Base-by-base conservation (phyloP, 2,113 vertebrate species). In the Anseranas semipalmata region DNA sequence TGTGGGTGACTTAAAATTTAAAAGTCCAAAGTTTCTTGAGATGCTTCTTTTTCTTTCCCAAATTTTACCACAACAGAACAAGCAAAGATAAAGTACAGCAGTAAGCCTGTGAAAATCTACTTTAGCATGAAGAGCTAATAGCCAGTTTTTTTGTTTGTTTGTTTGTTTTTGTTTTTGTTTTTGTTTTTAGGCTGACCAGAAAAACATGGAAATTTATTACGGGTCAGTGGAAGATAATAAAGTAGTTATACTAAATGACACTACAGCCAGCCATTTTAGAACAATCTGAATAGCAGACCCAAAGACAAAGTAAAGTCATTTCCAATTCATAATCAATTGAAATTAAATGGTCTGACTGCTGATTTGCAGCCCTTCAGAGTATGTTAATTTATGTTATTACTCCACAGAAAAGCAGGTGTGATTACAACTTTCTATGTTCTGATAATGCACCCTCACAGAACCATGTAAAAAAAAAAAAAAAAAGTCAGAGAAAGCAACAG, bases 291-390 rank as follows among this genome's bases (percentile, higher is more conserved):
- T 41, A 80, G 45, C 55, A 83, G 43, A 79, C 25, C 55, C 53
- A 75, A 87, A 92, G 46, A 16, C 22, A 94, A 95, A 90, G 4
- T 45, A 13, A 16, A 85, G 75, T 76, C 0, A 80, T 66, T 96
- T 95, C 45, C 41, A 70, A 46, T 78, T 93, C 68, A 70, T 81
- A 95, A 95, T 94, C 67, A 96, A 88, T 90, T 89, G 72, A 85
- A 96, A 94, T 87, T 85, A 87, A 96, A 95, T 41, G 15, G 62
- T 48, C n/a, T 65, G 71, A 85, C 72, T 95, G 37, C 39, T 94
- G 85, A 89, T 83, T 91, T 93, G 21, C 9, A 94, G 27, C 12
- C 52, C 15, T 91, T 89, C 16, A 73, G 15, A 67, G 27, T 62
- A 75, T 48, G n/a, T 59, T 93, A 84, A 87, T 91, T 72, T 80